Percentiles rank a stretch among this genome's conserved stretches.
Evolutionary conservation across 2,113 vertebrate species (phyloP).

Genomic region (Argyrosomus japonicus): DNA sequence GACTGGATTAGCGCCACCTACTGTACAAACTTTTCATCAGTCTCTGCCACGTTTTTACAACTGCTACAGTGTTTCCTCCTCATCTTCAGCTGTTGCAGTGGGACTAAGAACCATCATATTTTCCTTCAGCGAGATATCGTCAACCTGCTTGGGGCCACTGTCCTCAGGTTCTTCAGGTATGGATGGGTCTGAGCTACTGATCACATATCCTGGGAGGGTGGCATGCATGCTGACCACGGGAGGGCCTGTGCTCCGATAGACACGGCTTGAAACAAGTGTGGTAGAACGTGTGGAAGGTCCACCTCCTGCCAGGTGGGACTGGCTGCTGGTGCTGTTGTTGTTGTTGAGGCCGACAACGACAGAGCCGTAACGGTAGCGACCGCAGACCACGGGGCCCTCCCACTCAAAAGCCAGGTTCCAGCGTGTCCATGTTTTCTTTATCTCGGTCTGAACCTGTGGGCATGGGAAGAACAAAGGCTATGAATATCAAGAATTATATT

Average conservation of each 20-base stretch:
- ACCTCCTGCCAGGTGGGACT: conserved; percentile 83
- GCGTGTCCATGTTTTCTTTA: conserved; percentile 90
- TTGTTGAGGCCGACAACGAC: conserved; percentile 88
- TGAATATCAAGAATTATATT: background rate
- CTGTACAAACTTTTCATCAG: background rate
- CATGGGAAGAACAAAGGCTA: background rate
- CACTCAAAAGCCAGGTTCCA: conserved; percentile 89
- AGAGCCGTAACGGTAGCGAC: conserved; percentile 86
- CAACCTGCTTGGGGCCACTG: conserved; percentile 77
- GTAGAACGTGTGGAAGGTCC: conserved; percentile 80
- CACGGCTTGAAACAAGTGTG: conserved; percentile 80
- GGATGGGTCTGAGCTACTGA: conserved; percentile 88
- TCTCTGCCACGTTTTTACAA: background rate
- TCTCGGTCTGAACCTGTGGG: conserved; percentile 89
- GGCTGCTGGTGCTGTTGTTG: conserved; percentile 89
- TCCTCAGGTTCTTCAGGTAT: conserved; percentile 83
- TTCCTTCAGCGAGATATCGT: conserved; percentile 83
- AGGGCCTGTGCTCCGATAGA: conserved; percentile 57
- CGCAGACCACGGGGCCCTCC: conserved; percentile 86
- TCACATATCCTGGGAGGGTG: conserved; percentile 89
- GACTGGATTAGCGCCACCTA: background rate
- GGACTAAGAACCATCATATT: conserved; percentile 57
- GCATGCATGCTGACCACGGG: conserved; percentile 73
- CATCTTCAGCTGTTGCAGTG: conserved; percentile 64
- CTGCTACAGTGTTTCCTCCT: conserved; percentile 80